A percentile compares a stretch with the other conserved stretches of the same genome.
Conservation (phyloP, 2,113 vertebrate species). For the Sturnira hondurensis region DNA sequence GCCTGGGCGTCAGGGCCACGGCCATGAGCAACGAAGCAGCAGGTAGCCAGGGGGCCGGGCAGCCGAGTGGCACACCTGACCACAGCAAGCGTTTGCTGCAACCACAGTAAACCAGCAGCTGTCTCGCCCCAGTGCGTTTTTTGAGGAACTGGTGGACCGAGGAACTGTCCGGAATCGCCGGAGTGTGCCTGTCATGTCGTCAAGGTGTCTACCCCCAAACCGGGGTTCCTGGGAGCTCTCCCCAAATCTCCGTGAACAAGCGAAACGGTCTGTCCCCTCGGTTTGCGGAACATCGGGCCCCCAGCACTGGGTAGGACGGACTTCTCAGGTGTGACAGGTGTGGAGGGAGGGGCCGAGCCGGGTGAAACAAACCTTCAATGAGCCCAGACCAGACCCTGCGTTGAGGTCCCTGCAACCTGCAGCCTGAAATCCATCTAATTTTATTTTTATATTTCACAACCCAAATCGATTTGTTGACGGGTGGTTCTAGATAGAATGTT, state of each 20-base stretch:
- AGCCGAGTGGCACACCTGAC: not conserved
- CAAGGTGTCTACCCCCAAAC: rapidly evolving
- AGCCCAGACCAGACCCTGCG: not conserved
- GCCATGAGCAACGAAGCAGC: not conserved
- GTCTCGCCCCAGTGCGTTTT: not conserved
- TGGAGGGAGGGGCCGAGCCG: not conserved
- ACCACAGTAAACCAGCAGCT: not conserved
- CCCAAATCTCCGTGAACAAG: not conserved
- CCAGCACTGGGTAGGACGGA: not conserved
- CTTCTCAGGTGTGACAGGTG: not conserved
- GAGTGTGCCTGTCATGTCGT: not conserved
- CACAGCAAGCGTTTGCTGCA: not conserved
- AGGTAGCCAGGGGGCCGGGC: not conserved
- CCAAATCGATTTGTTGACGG: not conserved
- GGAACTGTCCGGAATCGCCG: not conserved
- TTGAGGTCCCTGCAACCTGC: not conserved
- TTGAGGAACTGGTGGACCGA: not conserved
- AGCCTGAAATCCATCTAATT: not conserved
- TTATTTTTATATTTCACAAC: not conserved
- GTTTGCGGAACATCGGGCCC: not conserved
- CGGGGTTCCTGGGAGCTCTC: not conserved
- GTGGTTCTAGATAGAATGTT: not conserved
- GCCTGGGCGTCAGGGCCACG: not conserved
- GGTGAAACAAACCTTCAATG: not conserved
- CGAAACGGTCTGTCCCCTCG: not conserved